Percentiles rank a stretch among this genome's conserved stretches.
phyloP scores from a whole-genome alignment of 2,113 vertebrate genomes.

The Bostrychus sinensis region DNA sequence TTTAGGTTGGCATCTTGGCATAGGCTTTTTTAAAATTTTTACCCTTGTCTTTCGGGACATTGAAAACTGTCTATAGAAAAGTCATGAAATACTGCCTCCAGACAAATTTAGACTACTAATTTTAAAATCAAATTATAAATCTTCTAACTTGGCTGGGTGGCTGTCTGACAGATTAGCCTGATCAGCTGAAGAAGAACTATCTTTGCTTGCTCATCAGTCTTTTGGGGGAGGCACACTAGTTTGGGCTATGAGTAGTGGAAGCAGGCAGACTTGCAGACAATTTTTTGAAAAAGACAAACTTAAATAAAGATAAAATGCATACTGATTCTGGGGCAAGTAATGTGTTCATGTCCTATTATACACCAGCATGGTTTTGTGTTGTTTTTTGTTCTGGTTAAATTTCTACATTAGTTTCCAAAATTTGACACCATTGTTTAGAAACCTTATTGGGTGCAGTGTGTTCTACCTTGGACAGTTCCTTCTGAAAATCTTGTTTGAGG shows the following conservation, averaged over 20 bases:
- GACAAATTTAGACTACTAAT: slow-evolving; percentile 75
- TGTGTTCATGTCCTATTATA: slow-evolving; percentile 57
- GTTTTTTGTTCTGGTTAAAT: slow-evolving; percentile 34
- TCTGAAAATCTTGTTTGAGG: slow-evolving; percentile 41
- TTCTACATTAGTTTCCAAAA: not conserved
- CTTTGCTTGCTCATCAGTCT: slow-evolving; percentile 61
- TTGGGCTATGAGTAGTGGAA: slow-evolving; percentile 45
- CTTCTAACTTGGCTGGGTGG: slow-evolving; percentile 57
- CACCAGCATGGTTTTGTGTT: slow-evolving; percentile 37
- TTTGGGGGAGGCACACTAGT: slow-evolving; percentile 34
- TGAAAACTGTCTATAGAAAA: slow-evolving; percentile 60
- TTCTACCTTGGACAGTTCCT: slow-evolving; percentile 29
- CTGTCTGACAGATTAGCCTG: slow-evolving; percentile 39
- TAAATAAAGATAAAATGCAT: slow-evolving; percentile 58
- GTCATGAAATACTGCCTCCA: slow-evolving; percentile 64
- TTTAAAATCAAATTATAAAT: slow-evolving; percentile 74
- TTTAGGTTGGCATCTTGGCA: slow-evolving; percentile 71
- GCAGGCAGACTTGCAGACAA: slow-evolving; percentile 58
- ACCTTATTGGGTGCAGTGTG: too few relatives aligned
- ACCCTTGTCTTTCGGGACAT: slow-evolving; percentile 65
- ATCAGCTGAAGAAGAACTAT: slow-evolving; percentile 62
- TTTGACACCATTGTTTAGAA: not conserved
- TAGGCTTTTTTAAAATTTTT: slow-evolving; percentile 68
- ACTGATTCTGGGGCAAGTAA: slow-evolving; percentile 54
- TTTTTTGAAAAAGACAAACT: too few relatives aligned